Conservation (phyloP, 2,113 vertebrate genomes). For the Pedionomus torquatus region DNA sequence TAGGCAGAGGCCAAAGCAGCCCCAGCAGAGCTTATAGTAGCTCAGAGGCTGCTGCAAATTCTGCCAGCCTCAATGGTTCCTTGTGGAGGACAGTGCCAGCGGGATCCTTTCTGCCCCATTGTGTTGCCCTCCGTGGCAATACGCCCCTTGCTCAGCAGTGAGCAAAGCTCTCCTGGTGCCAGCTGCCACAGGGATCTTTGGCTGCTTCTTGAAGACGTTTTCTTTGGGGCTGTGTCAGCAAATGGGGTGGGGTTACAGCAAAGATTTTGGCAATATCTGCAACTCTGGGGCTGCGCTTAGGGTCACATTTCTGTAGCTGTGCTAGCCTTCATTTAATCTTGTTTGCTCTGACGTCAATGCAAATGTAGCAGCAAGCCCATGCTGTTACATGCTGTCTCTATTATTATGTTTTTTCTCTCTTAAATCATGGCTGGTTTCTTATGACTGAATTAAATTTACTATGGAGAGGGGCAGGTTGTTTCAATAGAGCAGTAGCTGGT, state of each 20-base stretch:
- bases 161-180: background rate
- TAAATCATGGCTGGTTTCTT: constrained; percentile 25
- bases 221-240: background rate
- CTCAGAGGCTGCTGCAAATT: background rate
- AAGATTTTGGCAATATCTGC: constrained; percentile 45
- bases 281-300: constrained; percentile 41
- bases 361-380: constrained; percentile 56
- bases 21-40: background rate
- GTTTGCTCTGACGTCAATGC: constrained; percentile 72
- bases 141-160: background rate
- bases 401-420: background rate
- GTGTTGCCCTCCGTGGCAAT: background rate
- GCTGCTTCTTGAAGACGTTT: background rate
- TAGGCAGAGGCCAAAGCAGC: background rate
- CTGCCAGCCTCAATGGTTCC: background rate
- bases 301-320: constrained; percentile 64
- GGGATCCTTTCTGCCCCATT: background rate
- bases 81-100: background rate
- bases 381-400: constrained; percentile 31
- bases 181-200: background rate
- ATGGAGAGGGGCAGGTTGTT: background rate
- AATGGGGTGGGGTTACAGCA: constrained; percentile 19
- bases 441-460: constrained; percentile 12
- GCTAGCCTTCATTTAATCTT: constrained; percentile 63
- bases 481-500: background rate